Base-by-base conservation (phyloP, 1,140 invertebrate genomes). In the Pemphigus obesinymphae region DNA sequence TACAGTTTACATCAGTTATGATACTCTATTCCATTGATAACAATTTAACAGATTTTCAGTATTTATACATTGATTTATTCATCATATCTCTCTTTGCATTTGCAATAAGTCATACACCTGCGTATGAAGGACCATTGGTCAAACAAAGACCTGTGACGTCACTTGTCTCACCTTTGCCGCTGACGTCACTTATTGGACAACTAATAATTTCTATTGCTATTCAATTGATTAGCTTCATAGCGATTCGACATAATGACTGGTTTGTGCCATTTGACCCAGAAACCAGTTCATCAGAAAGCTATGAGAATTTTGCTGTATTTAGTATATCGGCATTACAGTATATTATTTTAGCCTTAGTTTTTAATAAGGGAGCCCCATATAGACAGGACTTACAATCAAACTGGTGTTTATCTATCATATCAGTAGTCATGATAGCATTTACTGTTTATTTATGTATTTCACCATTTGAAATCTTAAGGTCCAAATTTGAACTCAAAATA, bases 301-400 rank as follows among this genome's bases (percentile, higher is more conserved):
- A 91, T 86, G 94, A 96, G 86, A 96, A 96, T 85, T 96, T 95
- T 85, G 91, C 92, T 0, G 91, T 99, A 34, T 99, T 95, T 85
- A 89, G 92, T 0, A 88, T 97, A 2, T 96, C 96, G 0, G 92
- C 93, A 85, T 99, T 97, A 85, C 97, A 99, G 85, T 99, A 99
- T 86, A 94, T 98, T 34, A 94, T 92, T 20, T 89, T 97, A 85
- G 95, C 95, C 0, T 89, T 98, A 83, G 92, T 95, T 10, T 99
- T 96, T 86, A 96, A 95, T 0, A 93, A 94, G 84, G 97, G 97
- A 0, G 91, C 92, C 43, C 97, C 97, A 0, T 98, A 97, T 85
- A 89, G 97, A 34, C 92, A 92, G 85, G 90, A 92, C 0, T 89
- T 93, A 50, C 84, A 88, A 0, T 91, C 92, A 34, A 86, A 96